A percentile compares a stretch with the other conserved stretches of the same genome.
phyloP scores from a whole-genome alignment of 2,113 vertebrate genomes.

The Laticauda laticaudata region DNA sequence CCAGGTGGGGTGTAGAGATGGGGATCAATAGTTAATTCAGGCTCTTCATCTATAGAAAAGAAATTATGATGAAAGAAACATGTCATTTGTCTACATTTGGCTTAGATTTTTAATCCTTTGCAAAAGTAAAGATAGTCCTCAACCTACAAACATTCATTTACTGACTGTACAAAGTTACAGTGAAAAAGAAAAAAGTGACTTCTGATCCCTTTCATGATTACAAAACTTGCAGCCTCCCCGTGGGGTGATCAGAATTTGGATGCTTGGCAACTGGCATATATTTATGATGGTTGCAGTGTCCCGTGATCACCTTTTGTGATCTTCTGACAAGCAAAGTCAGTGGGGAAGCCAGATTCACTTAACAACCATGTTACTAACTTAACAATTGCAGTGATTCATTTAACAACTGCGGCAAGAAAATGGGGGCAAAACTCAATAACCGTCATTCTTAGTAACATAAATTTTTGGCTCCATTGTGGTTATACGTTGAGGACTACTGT shows the following conservation, averaged over 20 bases:
- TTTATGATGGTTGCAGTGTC: background rate
- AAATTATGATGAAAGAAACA: background rate
- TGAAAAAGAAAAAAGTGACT: background rate
- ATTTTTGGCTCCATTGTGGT: background rate
- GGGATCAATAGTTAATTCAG: accelerated
- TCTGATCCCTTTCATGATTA: background rate
- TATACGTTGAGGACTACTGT: background rate
- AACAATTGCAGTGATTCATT: no score
- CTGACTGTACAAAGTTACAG: background rate
- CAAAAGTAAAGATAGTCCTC: background rate
- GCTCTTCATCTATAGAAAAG: constrained; percentile 54
- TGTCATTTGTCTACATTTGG: background rate
- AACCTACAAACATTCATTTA: background rate
- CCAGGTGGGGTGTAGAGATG: constrained; percentile 46
- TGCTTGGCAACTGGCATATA: background rate
- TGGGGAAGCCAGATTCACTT: no score
- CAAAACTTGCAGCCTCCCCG: background rate
- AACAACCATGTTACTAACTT: no score
- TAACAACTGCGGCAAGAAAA: no score
- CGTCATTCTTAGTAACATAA: background rate
- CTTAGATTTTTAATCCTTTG: background rate
- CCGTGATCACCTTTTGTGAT: background rate
- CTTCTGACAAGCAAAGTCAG: background rate
- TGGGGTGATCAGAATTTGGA: background rate
- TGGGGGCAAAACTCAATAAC: no score